Conservation (phyloP, 1,140 invertebrate genomes). For the Colletes gigas region DNA sequence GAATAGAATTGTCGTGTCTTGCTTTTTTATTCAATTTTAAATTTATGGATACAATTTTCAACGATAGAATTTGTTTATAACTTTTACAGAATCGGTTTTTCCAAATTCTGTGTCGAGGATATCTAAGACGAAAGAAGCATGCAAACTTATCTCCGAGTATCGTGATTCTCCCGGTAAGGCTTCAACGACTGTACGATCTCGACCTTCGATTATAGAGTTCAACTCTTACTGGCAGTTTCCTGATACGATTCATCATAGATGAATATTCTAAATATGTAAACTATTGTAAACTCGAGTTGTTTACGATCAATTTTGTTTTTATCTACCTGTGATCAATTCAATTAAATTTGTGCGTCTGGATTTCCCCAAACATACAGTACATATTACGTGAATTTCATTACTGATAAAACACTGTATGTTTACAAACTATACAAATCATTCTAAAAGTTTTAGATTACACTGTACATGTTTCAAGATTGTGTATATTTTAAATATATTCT, state of each 20-base stretch:
- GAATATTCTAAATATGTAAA: not conserved
- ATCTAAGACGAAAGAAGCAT: not conserved
- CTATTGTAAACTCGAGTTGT: not conserved
- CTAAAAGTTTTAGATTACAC: not conserved
- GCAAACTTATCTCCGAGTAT: not conserved
- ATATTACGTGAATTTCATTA: not conserved
- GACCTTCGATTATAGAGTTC: not conserved
- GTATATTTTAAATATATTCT: not conserved
- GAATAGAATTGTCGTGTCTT: constrained; percentile 31
- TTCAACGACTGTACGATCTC: not conserved
- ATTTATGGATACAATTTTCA: not conserved
- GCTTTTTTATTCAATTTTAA: not conserved
- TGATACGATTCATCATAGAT: not conserved
- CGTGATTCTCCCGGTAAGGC: not conserved
- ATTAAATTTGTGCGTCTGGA: not conserved
- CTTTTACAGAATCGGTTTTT: not conserved
- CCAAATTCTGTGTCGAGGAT: not conserved
- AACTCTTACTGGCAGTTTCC: not conserved
- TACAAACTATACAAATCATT: not conserved
- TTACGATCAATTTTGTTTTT: not conserved
- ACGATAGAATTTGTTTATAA: not conserved
- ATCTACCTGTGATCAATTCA: not conserved
- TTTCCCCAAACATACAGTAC: not conserved
- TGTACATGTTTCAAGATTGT: not conserved
- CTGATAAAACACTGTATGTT: not conserved